Conservation (phyloP, 2,113 vertebrate genomes). For the Aspidoscelis tigris region DNA sequence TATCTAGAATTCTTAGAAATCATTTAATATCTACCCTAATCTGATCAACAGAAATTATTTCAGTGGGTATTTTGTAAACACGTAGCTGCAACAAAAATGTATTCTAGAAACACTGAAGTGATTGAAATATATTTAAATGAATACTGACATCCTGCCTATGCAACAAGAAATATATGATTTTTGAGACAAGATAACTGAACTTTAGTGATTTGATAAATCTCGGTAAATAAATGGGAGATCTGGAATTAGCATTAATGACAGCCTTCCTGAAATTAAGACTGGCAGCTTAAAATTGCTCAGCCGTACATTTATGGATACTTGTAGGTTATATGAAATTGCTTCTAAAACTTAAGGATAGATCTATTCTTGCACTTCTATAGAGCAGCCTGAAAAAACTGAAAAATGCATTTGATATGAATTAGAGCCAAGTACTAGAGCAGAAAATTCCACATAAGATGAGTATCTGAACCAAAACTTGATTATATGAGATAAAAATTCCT, state of each 20-base stretch:
- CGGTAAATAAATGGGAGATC: conserved; percentile 12
- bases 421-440: background rate
- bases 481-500: background rate
- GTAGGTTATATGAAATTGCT: background rate
- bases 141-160: background rate
- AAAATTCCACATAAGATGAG: background rate
- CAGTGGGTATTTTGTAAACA: conserved; percentile 1
- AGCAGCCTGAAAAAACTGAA: conserved; percentile 16
- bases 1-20: background rate
- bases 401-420: background rate
- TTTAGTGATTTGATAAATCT: background rate
- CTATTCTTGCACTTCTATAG: background rate
- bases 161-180: conserved; percentile 5
- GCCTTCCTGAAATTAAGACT: conserved; percentile 14
- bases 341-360: background rate
- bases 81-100: background rate
- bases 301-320: background rate
- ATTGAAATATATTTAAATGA: background rate
- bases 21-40: conserved; percentile 3
- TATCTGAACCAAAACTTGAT: background rate
- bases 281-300: background rate
- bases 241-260: background rate
- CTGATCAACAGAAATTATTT: background rate
- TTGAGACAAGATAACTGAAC: conserved; percentile 12
- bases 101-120: background rate